These are phyloP conservation scores for Pseudorhombus dupliciocellatus DNA, from an alignment of 2,113 vertebrate genomes.

Conservation along the genomic window DNA sequence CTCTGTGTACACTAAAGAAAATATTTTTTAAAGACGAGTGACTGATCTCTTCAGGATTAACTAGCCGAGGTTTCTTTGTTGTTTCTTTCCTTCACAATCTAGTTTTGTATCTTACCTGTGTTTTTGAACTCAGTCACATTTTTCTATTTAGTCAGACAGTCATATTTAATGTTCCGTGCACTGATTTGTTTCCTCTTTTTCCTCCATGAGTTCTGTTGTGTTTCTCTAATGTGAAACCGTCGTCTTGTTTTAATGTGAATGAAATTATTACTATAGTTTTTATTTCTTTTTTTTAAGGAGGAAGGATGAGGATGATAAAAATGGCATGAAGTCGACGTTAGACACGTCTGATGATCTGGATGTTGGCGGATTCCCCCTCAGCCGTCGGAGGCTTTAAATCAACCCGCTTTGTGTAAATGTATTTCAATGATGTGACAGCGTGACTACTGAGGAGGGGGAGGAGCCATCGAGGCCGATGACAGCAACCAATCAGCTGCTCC, in stretches of 20 bases:
- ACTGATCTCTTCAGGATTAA: constrained; percentile 15
- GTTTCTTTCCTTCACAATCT: constrained; percentile 17
- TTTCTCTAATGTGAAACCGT: constrained; percentile 51
- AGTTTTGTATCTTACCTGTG: constrained; percentile 19
- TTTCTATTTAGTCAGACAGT: not conserved
- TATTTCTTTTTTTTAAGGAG: constrained; percentile 13
- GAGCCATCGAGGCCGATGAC: constrained; percentile 40
- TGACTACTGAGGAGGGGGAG: constrained; percentile 48
- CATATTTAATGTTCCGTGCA: constrained; percentile 68
- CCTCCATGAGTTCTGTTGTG: constrained; percentile 27
- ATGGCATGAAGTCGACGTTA: constrained; percentile 48
- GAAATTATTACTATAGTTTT: constrained; percentile 3
- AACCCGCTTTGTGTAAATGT: constrained; percentile 6
- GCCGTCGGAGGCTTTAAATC: constrained; percentile 23
- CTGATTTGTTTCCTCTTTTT: constrained; percentile 64
- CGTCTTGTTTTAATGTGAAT: constrained; percentile 26
- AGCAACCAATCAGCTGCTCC: constrained; percentile 18
- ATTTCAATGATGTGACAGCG: not conserved
- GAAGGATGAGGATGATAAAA: constrained; percentile 21
- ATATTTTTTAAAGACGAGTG: constrained; percentile 9
- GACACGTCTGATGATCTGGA: too few species aligned
- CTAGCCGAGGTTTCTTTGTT: not conserved
- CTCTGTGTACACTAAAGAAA: constrained; percentile 3
- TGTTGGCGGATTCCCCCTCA: constrained; percentile 33
- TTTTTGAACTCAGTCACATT: constrained; percentile 27